Evolutionary conservation across 2,888 invertebrate genomes (phyloP).

Genomic region (Caenorhabditis angaria): DNA sequence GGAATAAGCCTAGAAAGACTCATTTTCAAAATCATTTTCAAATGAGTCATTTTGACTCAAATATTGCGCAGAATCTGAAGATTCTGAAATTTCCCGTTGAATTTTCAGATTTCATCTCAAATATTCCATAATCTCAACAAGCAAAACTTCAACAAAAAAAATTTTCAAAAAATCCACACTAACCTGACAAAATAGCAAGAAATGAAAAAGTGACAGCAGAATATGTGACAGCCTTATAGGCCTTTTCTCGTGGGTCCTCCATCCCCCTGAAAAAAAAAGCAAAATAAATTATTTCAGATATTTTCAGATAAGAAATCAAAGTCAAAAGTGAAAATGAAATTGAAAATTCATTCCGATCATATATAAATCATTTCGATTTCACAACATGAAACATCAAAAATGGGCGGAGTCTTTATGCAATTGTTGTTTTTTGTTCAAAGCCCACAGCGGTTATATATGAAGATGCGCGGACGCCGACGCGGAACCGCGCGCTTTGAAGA

Average conservation of each 20-base stretch:
- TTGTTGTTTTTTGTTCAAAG: slow-evolving; percentile 1
- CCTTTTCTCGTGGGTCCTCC: slow-evolving; percentile 68
- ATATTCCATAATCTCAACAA: too few species aligned
- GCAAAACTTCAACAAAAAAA: background rate
- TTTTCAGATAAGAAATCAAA: background rate
- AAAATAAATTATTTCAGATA: too few species aligned
- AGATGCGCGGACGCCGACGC: slow-evolving; percentile 53
- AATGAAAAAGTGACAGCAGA: slow-evolving; percentile 71
- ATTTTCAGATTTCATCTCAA: too few species aligned
- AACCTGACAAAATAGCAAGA: slow-evolving; percentile 63
- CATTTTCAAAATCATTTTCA: too few species aligned
- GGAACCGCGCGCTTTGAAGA: slow-evolving; percentile 39
- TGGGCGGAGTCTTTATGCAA: background rate
- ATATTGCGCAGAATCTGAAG: too few species aligned
- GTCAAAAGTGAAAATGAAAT: background rate
- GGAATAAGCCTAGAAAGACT: too few species aligned
- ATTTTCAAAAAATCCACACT: background rate
- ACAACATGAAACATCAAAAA: slow-evolving; percentile 10
- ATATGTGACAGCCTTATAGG: slow-evolving; percentile 72
- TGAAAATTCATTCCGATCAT: too few species aligned
- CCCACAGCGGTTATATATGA: slow-evolving; percentile 34
- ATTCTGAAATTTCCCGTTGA: too few species aligned
- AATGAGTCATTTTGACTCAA: too few species aligned
- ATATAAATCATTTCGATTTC: background rate
- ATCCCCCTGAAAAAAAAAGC: slow-evolving; percentile 16